Base-by-base conservation (phyloP, 2,888 invertebrate genomes). In the Mythimna pallens region DNA sequence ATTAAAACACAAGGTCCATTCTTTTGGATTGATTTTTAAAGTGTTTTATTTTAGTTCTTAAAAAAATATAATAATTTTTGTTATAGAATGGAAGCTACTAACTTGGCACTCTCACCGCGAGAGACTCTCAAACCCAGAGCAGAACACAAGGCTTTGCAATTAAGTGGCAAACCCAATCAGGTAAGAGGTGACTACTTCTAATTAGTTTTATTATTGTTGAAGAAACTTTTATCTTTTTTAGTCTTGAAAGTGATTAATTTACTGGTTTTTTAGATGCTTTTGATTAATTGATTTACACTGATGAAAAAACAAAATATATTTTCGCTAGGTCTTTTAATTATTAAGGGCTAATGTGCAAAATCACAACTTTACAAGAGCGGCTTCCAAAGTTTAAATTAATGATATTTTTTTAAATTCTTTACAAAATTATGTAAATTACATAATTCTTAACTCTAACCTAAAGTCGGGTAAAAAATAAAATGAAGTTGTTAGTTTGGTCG, bases 121-220 rank as follows among this genome's bases (percentile, higher is more conserved):
- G 96, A 95, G 83, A 88, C 93, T 10, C 88, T 94, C 67, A 96
- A 95, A 89, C 92, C 94, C 58, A 93, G 96, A 78, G 85, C 93
- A 14, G 96, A 96, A 70, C 95, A 94, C 84, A 94, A 96, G 84
- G 82, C 92, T 2, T 65, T 95, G 73, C 97, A 97, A 87, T 90
- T 96, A 65, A 95, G 91, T 82, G 93, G 96, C 52, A 97, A 97
- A 92, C 97, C 97, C 17, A 97, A 97, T 89, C 97, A 97, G 93
- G 97, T 97, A 92, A 89, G 86, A 58, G 54, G 55, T 64, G 10
- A 61, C 57, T 61, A 63, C 14, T 61, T 47, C 17, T 30, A 36
- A 40, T n/a, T 40, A 59, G n/a, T 34, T 10, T 3, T 6, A 59
- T n/a, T 59, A 52, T 52, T 52, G 50, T 7, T n/a, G 8, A 52